Percentiles rank a stretch among this genome's conserved stretches.
phyloP scores from a whole-genome alignment of 2,113 vertebrate genomes.

The Probosciger aterrimus region DNA sequence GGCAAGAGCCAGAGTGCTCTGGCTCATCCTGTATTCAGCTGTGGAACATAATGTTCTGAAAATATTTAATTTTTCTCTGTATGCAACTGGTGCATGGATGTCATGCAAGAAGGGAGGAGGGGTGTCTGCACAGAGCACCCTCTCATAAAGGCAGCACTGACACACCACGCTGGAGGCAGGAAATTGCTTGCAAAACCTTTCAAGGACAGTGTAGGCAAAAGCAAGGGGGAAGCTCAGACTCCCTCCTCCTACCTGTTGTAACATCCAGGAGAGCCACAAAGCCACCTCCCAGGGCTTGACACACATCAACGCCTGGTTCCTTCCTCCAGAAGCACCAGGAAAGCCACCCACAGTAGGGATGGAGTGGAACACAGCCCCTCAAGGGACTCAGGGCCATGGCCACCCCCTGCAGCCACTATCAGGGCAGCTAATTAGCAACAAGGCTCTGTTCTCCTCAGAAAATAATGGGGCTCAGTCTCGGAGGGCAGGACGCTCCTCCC shows the following conservation, averaged over 20 bases:
- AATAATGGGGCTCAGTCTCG: slow-evolving; percentile 34
- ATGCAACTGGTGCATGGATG: not conserved
- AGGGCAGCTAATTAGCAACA: slow-evolving; percentile 10
- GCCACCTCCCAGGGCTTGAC: accelerated
- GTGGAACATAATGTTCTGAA: not conserved
- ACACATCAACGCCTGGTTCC: accelerated
- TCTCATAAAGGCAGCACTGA: not conserved
- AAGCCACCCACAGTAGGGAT: not conserved
- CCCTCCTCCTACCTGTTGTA: not conserved
- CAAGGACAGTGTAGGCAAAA: accelerated
- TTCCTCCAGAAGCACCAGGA: not conserved
- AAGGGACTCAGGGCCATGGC: not conserved
- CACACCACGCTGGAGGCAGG: not conserved
- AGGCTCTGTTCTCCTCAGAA: slow-evolving; percentile 17
- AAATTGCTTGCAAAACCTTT: not conserved
- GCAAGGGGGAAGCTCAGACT: not conserved
- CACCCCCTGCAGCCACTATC: not conserved
- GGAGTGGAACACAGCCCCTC: not conserved
- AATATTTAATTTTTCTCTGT: not conserved
- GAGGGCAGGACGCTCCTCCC: slow-evolving; percentile 32
- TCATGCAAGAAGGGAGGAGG: not conserved
- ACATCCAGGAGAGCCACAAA: not conserved
- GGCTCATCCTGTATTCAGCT: not conserved
- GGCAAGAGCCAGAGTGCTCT: not conserved
- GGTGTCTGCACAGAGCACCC: not conserved